Conservation (phyloP, 2,113 vertebrate species). For the Rhineura floridana region DNA sequence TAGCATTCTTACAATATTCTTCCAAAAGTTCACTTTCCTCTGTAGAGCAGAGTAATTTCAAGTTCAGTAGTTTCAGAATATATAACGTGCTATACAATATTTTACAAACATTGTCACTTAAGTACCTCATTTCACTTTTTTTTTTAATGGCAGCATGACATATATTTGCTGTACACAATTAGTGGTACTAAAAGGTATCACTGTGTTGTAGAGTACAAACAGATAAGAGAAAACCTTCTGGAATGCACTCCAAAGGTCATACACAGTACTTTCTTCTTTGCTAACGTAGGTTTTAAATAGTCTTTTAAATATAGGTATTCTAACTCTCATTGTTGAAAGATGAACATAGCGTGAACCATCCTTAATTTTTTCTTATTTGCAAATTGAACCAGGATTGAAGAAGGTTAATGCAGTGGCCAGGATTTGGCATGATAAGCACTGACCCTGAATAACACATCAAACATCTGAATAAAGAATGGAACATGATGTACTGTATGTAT, state of each 20-base stretch:
- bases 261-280: not conserved
- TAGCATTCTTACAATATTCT: slow-evolving; percentile 38
- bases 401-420: too few species aligned
- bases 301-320: not conserved
- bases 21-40: slow-evolving; percentile 45
- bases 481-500: not conserved
- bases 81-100: slow-evolving; percentile 49
- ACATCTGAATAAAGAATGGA: not conserved
- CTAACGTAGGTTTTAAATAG: not conserved
- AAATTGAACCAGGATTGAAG: too few species aligned
- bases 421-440: too few species aligned
- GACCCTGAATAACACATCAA: too few species aligned
- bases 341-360: accelerated
- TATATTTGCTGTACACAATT: not conserved
- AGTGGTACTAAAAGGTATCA: not conserved
- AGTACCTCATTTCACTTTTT: not conserved
- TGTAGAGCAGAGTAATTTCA: slow-evolving; percentile 52
- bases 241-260: not conserved
- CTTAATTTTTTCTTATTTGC: not conserved
- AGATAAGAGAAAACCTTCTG: not conserved
- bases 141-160: not conserved
- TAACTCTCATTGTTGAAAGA: not conserved
- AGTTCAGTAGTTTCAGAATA: slow-evolving; percentile 46
- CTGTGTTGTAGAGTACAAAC: not conserved
- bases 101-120: slow-evolving; percentile 53